These are phyloP conservation scores for Promerops cafer DNA, from an alignment of 2,113 vertebrate genomes.

Conservation along the genomic window DNA sequence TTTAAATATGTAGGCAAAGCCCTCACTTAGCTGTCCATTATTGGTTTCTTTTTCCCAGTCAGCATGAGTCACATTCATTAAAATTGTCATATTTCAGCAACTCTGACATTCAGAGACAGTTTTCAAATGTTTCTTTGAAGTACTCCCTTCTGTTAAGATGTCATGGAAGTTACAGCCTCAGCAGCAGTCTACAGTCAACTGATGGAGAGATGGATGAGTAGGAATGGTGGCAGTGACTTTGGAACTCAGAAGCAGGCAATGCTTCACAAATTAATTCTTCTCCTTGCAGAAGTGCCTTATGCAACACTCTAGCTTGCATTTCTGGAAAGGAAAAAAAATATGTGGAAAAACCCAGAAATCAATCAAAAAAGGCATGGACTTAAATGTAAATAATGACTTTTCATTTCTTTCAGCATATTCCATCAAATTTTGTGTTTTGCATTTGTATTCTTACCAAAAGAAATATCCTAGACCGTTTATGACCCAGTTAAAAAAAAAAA, in stretches of 20 bases:
- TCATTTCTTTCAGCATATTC: not conserved
- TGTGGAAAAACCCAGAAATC: not conserved
- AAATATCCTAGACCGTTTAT: not conserved
- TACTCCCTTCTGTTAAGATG: not conserved
- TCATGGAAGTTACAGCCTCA: not conserved
- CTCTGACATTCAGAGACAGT: not conserved
- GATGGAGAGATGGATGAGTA: not conserved
- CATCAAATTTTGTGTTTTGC: not conserved
- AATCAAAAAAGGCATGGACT: not conserved
- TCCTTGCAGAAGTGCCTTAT: not conserved
- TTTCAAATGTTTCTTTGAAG: not conserved
- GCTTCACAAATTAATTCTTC: not conserved
- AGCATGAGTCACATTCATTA: not conserved
- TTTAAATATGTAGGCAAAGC: not conserved
- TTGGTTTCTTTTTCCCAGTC: not conserved
- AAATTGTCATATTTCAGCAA: not conserved
- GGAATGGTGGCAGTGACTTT: not conserved
- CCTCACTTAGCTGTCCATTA: not conserved
- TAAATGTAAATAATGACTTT: not conserved
- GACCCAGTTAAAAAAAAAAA: not conserved
- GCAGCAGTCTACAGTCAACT: not conserved
- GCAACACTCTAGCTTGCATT: not conserved
- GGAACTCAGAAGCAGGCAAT: not conserved
- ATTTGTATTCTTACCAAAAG: not conserved
- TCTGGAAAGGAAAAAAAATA: not conserved